These are phyloP conservation scores for Ptilorrhoa leucosticta DNA, from an alignment of 2,113 vertebrate species.

Conservation along the genomic window DNA sequence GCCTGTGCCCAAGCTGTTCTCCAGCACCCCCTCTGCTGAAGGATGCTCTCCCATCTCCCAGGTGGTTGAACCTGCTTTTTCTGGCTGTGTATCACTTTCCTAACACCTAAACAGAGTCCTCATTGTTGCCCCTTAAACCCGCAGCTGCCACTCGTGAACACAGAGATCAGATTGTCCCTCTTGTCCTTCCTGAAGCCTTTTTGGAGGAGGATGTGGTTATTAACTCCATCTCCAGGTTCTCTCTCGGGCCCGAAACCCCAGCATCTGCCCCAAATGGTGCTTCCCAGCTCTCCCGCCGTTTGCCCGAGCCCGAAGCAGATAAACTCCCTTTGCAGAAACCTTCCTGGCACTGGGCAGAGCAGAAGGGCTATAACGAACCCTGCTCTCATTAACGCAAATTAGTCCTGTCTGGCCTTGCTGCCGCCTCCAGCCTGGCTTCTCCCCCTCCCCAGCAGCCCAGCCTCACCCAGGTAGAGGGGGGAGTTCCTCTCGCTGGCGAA, in stretches of 20 bases:
- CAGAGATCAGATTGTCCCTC: background rate
- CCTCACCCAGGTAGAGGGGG: slow-evolving; percentile 87
- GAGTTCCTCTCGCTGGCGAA: slow-evolving; percentile 87
- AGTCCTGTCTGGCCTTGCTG: background rate
- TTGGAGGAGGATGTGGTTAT: background rate
- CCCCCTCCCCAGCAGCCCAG: background rate
- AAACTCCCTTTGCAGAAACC: background rate
- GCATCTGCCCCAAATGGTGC: background rate
- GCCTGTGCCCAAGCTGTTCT: background rate
- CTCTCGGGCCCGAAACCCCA: background rate
- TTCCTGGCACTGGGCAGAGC: background rate
- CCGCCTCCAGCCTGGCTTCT: too few species aligned
- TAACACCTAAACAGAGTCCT: background rate
- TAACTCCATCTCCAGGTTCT: background rate
- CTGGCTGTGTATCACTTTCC: background rate
- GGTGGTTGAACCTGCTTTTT: background rate
- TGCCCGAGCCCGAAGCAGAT: background rate
- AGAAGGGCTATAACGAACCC: rapidly evolving
- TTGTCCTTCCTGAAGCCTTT: background rate
- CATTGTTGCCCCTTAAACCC: background rate
- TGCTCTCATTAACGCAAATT: background rate
- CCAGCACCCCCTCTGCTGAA: background rate
- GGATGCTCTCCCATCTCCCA: background rate
- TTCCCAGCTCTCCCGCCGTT: background rate
- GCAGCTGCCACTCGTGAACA: background rate